A percentile compares a stretch with the other conserved stretches of the same genome.
Conservation (phyloP, 2,113 vertebrate species). For the Maccullochella peelii region DNA sequence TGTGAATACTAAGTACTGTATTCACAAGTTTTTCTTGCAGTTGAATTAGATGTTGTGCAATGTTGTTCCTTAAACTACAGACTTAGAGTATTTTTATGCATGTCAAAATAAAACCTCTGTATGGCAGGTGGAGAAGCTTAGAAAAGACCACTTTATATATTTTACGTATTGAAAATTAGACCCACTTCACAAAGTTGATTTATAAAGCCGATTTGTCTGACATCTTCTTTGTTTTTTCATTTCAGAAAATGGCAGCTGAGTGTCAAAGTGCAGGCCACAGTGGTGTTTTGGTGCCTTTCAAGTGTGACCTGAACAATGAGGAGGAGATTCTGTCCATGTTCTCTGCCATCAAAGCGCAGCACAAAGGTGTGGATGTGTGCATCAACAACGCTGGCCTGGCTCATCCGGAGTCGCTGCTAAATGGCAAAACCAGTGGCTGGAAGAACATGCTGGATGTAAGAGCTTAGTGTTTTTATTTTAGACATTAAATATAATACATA, state of each 20-base stretch:
- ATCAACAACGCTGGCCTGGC: slow-evolving; percentile 93
- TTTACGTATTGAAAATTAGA: background rate
- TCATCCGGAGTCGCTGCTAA: slow-evolving; percentile 86
- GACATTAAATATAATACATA: background rate
- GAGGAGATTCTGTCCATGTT: slow-evolving; percentile 94
- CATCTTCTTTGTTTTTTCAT: background rate
- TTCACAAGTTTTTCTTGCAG: background rate
- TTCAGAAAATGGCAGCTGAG: slow-evolving; percentile 88
- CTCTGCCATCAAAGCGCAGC: slow-evolving; percentile 85
- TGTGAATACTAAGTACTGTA: background rate
- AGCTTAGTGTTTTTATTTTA: background rate
- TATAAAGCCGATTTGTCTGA: background rate
- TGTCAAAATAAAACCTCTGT: background rate
- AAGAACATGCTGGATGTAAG: slow-evolving; percentile 91
- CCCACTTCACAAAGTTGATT: background rate
- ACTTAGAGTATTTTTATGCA: background rate
- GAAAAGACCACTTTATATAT: background rate
- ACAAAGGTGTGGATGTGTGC: slow-evolving; percentile 90
- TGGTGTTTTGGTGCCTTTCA: slow-evolving; percentile 87
- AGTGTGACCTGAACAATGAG: slow-evolving; percentile 89
- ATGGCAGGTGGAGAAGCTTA: background rate
- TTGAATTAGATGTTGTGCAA: background rate
- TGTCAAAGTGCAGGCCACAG: slow-evolving; percentile 86
- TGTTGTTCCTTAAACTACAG: too few relatives aligned
- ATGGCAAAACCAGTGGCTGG: slow-evolving; percentile 88